These are phyloP conservation scores for Sarcophaga subvicina DNA, from an alignment of 2,888 invertebrate species.

Conservation along the genomic window DNA sequence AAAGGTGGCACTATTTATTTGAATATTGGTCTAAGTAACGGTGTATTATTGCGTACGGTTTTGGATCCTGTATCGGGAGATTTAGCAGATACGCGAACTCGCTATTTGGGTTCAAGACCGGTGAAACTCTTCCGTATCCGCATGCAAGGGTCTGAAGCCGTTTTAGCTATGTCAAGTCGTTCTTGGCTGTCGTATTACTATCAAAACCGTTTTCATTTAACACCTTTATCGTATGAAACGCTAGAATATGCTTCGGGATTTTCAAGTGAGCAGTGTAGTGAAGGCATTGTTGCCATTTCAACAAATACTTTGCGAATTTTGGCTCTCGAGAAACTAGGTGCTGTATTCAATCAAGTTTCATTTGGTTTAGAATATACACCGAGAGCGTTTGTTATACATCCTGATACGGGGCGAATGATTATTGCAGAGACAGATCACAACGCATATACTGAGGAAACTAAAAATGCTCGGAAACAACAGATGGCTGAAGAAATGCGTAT, in stretches of 20 bases:
- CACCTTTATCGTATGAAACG: conserved; percentile 97
- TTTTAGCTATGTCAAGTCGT: conserved; percentile 97
- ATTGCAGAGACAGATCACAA: conserved; percentile 99
- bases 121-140: conserved; percentile 97
- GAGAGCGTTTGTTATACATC: conserved; percentile 95
- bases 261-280: conserved; percentile 98
- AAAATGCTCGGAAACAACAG: conserved; percentile 93
- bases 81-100: conserved; percentile 97
- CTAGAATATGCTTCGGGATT: conserved; percentile 99
- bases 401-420: conserved; percentile 94
- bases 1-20: conserved; percentile 93
- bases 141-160: conserved; percentile 98
- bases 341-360: conserved; percentile 98
- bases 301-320: conserved; percentile 98
- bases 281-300: conserved; percentile 99
- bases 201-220: conserved; percentile 97
- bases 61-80: conserved; percentile 98
- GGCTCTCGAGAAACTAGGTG: conserved; percentile 98
- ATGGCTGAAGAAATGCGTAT: conserved; percentile 99
- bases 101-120: conserved; percentile 97
- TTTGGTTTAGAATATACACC: conserved; percentile 98
- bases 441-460: conserved; percentile 98
- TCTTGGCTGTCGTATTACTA: conserved; percentile 99
- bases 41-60: conserved; percentile 95
- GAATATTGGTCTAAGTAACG: conserved; percentile 98